These are phyloP conservation scores for Dioctria linearis DNA, from an alignment of 2,888 invertebrate species.

Conservation along the genomic window DNA sequence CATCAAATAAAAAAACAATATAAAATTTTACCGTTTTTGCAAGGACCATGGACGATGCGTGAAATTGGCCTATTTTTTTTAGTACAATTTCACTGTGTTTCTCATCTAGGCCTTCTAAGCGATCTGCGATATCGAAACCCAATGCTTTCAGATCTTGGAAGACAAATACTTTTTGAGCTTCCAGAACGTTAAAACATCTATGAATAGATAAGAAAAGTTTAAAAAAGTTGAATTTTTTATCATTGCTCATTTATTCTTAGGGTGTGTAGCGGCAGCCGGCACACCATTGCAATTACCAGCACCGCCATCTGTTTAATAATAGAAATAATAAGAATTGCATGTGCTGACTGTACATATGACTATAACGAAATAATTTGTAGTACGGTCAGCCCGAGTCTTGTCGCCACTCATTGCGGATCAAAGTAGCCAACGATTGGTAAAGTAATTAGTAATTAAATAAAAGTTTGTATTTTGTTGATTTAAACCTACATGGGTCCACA, in stretches of 20 bases:
- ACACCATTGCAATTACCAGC: too few relatives aligned
- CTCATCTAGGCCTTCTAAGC: constrained; percentile 73
- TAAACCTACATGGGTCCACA: too few relatives aligned
- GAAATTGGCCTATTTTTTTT: constrained; percentile 73
- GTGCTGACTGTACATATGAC: too few relatives aligned
- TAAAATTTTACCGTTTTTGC: constrained; percentile 70
- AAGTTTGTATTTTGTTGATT: too few relatives aligned
- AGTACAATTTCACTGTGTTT: constrained; percentile 72
- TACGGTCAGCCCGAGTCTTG: too few relatives aligned
- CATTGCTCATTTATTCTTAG: not conserved
- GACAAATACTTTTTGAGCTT: constrained; percentile 36
- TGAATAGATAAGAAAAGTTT: not conserved
- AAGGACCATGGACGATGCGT: constrained; percentile 73
- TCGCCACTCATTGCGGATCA: too few relatives aligned
- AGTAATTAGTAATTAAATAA: too few relatives aligned
- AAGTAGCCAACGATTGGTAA: too few relatives aligned
- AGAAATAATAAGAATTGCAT: too few relatives aligned
- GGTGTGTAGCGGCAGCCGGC: not conserved
- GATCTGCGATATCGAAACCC: constrained; percentile 72
- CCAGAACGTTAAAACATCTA: constrained; percentile 31
- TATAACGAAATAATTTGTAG: too few relatives aligned
- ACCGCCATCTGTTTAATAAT: too few relatives aligned
- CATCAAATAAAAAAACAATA: too few relatives aligned
- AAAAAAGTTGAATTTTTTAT: not conserved
- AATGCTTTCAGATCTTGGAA: constrained; percentile 67